Evolutionary conservation across 37 sponge, comb jelly and placozoan species (phyloP).

Genomic region (Ephydatia muelleri): DNA sequence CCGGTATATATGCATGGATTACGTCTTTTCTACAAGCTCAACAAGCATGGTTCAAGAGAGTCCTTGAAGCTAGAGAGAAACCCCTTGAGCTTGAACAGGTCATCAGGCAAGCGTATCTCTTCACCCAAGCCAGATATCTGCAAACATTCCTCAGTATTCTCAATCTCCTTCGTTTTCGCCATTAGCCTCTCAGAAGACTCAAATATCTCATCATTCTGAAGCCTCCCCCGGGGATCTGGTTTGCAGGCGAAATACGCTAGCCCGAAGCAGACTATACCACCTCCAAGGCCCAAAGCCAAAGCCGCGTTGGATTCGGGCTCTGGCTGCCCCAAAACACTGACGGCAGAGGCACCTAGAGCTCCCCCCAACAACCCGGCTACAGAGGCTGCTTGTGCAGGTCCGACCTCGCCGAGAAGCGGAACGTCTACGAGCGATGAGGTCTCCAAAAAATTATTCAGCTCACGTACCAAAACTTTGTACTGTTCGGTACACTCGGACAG

Average conservation of each 20-base stretch:
- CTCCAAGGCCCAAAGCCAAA: not conserved
- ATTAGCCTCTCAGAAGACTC: not conserved
- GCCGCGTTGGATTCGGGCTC: not conserved
- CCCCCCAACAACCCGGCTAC: not conserved
- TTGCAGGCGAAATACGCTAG: not conserved
- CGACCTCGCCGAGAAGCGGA: not conserved
- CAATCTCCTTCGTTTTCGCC: not conserved
- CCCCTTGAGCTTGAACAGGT: not conserved
- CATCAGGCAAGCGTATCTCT: not conserved
- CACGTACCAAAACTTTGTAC: not conserved
- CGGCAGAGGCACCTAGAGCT: not conserved
- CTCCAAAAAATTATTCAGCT: not conserved
- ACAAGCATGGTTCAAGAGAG: not conserved
- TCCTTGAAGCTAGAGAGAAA: not conserved
- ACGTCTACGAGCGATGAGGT: not conserved
- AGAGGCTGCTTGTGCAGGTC: not conserved
- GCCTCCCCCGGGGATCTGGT: not conserved
- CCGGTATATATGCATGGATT: too few relatives aligned
- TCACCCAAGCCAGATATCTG: not conserved
- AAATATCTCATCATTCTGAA: not conserved
- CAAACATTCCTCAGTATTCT: not conserved
- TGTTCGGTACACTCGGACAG: not conserved
- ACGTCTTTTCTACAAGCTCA: not conserved
- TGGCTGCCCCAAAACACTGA: not conserved
- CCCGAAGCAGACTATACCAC: not conserved